Evolutionary conservation across 2,797 vertebrate genomes (phyloP), one percentile per base, ranked within the genome.

Genomic region (Parauchenoglanis punctatus): DNA sequence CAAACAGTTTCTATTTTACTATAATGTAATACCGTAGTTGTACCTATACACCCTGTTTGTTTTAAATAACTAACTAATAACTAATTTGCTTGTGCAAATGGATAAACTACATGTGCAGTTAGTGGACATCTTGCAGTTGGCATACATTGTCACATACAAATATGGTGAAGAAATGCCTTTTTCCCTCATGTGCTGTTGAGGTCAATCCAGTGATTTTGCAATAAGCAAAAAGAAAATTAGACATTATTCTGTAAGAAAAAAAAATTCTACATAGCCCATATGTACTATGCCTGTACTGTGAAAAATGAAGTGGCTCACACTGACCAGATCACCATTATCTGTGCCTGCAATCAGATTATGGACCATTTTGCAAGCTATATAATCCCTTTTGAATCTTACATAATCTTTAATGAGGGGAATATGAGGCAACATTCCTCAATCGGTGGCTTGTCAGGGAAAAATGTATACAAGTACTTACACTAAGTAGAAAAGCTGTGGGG

Each of bases 321-420:
- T 86, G 54, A 54, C 28, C 40, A n/a, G 13, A 12, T 73, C 56
- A 44, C 40, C 7, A 15, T 86, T 61, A 78, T 86, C 52, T 82
- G 31, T 35, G 20, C 49, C n/a, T 67, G 56, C 58, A 65, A 81
- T 63, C 76, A 81, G 77, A 59, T 85, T 65, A 81, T 31, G 44
- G 35, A 80, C 17, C 25, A 61, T 76, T 58, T 80, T 35, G 20
- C 8, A 78, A 58, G 13, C 58, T 44, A 76, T 13, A 20, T 12
- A 56, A 58, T 35, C n/a, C 15, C 13, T 77, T 54, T 31, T 54
- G 13, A 56, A 54, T 80, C 31, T 80, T 81, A 81, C 2, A 15
- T 59, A 61, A 61, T 44, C 52, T 77, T 31, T 20, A 77, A 77
- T 17, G 25, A 31, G 7, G 49, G 56, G 46, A 81, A 49, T 56